Base-by-base conservation (phyloP, 2,888 invertebrate genomes). In the Phlogophora meticulosa region DNA sequence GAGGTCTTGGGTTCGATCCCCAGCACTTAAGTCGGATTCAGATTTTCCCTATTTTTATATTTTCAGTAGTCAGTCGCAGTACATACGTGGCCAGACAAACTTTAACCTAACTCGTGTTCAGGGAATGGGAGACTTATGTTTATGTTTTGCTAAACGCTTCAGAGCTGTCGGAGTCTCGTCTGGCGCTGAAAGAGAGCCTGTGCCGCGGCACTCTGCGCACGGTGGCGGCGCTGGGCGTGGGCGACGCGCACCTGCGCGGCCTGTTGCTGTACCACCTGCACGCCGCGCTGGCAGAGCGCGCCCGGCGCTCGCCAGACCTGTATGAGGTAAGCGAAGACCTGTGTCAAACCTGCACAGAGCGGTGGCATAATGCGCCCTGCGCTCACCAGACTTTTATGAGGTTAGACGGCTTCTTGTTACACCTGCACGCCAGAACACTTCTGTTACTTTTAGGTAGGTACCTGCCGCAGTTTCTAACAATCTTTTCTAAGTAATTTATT, bases 191-290 rank as follows among this genome's bases (percentile, higher is more conserved):
- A 90, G 96, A 96, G 90, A 91, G 88, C 82, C 96, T 96, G 80
- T 97, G 97, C 91, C 92, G 96, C 69, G 96, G 96, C 89, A 92
- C 96, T 82, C 91, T 97, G 86, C 89, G 92, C 79, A 90, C 96
- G 80, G 86, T 96, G 85, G 93, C 96, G 86, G 93, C 92, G 86
- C 92, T 97, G 87, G 92, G 94, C 85, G 95, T 95, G 88, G 97
- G 97, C 83, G 94, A 95, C 92, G 93, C 91, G 81, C 93, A 93
- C 91, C 94, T 95, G 78, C 93, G 94, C 64, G 96, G 94, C 86
- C 94, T 93, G 86, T 90, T 96, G 81, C 92, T 93, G 40, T 95
- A 95, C 88, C 95, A 95, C 90, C 94, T 95, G 82, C 96, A 96
- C 93, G 94, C 93, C 91, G 91, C 92, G 82, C 92, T 95, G 88